Conservation (phyloP, 2,113 vertebrate genomes). For the Rhea americana region DNA sequence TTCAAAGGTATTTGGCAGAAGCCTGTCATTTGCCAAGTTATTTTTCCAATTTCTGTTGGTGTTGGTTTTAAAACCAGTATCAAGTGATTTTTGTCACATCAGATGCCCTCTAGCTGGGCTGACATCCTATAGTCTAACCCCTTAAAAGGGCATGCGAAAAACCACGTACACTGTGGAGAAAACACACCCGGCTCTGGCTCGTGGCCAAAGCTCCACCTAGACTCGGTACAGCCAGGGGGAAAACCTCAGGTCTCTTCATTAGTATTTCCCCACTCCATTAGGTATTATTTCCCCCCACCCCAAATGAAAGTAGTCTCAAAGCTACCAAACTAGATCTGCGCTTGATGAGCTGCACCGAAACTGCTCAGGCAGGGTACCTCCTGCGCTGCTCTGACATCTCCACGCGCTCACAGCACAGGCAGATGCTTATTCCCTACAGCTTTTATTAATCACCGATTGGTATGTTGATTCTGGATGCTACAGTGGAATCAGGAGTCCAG, state of each 20-base stretch:
- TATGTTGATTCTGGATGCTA: neutral
- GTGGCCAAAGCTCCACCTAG: slow-evolving; percentile 11
- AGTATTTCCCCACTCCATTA: neutral
- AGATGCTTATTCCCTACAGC: neutral
- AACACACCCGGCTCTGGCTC: neutral
- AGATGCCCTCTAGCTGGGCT: neutral
- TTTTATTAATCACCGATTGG: neutral
- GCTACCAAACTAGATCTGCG: neutral
- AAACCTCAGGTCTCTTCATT: neutral
- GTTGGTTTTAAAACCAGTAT: slow-evolving; percentile 25
- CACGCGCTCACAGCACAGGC: rapidly evolving
- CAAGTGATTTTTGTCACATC: slow-evolving; percentile 1
- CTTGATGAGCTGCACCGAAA: neutral
- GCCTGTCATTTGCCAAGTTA: neutral
- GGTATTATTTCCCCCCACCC: neutral
- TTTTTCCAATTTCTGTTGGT: slow-evolving; percentile 33
- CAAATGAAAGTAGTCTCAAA: neutral
- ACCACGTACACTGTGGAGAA: neutral
- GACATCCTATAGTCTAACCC: neutral
- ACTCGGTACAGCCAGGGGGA: neutral
- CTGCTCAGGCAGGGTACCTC: neutral
- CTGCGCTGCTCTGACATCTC: neutral
- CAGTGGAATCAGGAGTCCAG: neutral
- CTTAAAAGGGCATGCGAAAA: neutral
- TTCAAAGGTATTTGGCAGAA: slow-evolving; percentile 36